Base-by-base conservation (phyloP, 1,140 invertebrate species). In the Drosophila lowei region DNA sequence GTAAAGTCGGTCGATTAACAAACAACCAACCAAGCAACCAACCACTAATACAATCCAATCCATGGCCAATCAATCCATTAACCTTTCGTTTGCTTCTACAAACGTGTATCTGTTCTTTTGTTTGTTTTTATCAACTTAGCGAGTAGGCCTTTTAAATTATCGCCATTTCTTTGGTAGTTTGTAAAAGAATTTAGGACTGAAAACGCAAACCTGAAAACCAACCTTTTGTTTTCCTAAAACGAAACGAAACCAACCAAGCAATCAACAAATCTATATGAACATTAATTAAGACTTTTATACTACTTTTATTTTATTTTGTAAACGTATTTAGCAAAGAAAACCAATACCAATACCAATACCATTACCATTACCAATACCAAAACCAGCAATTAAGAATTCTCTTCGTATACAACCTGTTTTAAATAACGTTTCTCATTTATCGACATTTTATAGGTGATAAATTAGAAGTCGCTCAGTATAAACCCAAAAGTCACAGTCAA, bases 361-460 rank as follows among this genome's bases (percentile, higher is more conserved):
- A 18, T 15, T 18, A 55, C 28, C 21, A 21, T 23, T 43, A 34
- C 28, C 53, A 18, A 55, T n/a, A n/a, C n/a, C n/a, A n/a, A 55
- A 30, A 38, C 11, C 34, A 41, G 15, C 18, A 64, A 64, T 43
- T 49, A 73, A 72, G 46, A 46, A 72, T 48, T 23, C 30, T n/a
- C 21, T 13, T 42, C 16, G 46, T 58, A 43, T 56, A 48, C 46
- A 49, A 75, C 65, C 62, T 74, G 56, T 68, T 76, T 75, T 56
- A 83, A 79, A 88, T 88, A 88, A 88, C 75, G 49, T 88, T 88
- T 88, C 78, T 88, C 67, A 88, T 88, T 88, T 88, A 88, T 88
- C 84, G 84, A 89, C 83, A 88, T 88, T 90, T 90, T 90, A 90
- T 90, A 90, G 88, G 88, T 90, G 79, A 78, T 90, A 88, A 90